Base-by-base conservation (phyloP, 2,888 invertebrate species). In the Drosophila lacicola region DNA sequence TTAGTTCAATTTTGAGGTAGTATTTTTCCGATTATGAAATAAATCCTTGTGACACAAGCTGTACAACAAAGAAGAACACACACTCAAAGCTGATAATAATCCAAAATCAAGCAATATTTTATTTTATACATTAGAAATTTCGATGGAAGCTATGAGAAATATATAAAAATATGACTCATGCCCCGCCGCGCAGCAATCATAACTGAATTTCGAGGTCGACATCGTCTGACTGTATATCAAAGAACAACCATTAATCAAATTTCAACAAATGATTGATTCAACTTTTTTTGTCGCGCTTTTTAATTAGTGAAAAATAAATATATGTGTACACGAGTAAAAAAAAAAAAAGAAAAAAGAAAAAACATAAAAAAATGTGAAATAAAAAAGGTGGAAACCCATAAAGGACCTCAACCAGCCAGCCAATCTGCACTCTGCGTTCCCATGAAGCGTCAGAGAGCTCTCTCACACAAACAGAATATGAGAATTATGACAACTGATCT, bases 401-500 rank as follows among this genome's bases (percentile, higher is more conserved):
- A 57, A 76, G 76, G 69, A 64, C 51, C 47, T 69, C 29, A 29
- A 29, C 8, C 39, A 64, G 46, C 63, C 74, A 60, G 54, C 61
- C 76, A 76, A 70, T 76, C 65, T 29, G 29, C 64, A 65, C 65
- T 65, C 37, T 21, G 42, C 67, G 78, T 86, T 82, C 87, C 82
- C 87, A 82, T 75, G 73, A 56, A 73, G 64, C 50, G 41, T 25
- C 56, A 50, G 45, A 19, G 37, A 50, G 44, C 29, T 33, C 71
- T 70, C 67, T 63, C 78, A 73, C 77, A 72, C 88, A 70, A 70
- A 82, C 62, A 87, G 85, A 82, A 89, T 88, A 89, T 88, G 89
- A 88, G 88, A 85, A 87, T 82, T 88, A 88, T 88, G 87, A 88
- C 88, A 88, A 83, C 58, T 83, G 82, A 88, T 88, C 88, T 87